A percentile compares a stretch with the other conserved stretches of the same genome.
Evolutionary conservation across 1,140 invertebrate genomes (phyloP).

Genomic region (Harlomillsia oculata): DNA sequence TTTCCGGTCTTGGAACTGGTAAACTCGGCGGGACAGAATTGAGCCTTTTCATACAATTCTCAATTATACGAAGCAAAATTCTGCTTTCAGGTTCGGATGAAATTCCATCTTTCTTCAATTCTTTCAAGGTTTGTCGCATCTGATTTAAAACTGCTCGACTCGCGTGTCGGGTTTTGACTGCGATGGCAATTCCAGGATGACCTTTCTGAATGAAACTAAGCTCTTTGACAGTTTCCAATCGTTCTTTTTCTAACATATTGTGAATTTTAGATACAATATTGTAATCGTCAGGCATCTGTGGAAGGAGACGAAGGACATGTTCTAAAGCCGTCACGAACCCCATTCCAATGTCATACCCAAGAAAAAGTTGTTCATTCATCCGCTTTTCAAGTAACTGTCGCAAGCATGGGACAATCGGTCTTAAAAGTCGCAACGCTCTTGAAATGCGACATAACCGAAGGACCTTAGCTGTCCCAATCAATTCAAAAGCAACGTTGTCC

Average conservation of each 20-base stretch:
- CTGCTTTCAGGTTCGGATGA: neutral
- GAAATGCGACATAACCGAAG: neutral
- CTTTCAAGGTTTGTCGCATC: conserved; percentile 36
- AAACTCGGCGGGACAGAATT: conserved; percentile 18
- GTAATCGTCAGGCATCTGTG: conserved; percentile 47
- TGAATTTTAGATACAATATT: conserved; percentile 24
- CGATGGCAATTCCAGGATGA: conserved; percentile 43
- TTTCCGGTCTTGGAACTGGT: neutral
- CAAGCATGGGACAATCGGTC: conserved; percentile 25
- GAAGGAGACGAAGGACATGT: conserved; percentile 47
- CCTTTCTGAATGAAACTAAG: conserved; percentile 39
- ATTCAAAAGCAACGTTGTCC: neutral
- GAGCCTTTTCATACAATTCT: conserved; percentile 25
- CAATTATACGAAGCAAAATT: conserved; percentile 1
- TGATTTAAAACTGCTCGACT: conserved; percentile 43
- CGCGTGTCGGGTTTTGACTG: conserved; percentile 45
- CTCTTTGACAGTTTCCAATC: conserved; percentile 14
- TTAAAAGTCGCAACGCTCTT: neutral
- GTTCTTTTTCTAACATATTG: conserved; percentile 15
- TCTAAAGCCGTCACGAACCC: conserved; percentile 50
- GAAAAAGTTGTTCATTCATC: conserved; percentile 23
- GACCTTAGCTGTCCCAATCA: conserved; percentile 9
- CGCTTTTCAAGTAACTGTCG: conserved; percentile 37
- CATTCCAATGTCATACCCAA: conserved; percentile 38
- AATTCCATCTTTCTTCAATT: conserved; percentile 6